Percentiles rank a stretch among this genome's conserved stretches.
phyloP scores from a whole-genome alignment of 2,113 vertebrate genomes.

The Menura novaehollandiae region DNA sequence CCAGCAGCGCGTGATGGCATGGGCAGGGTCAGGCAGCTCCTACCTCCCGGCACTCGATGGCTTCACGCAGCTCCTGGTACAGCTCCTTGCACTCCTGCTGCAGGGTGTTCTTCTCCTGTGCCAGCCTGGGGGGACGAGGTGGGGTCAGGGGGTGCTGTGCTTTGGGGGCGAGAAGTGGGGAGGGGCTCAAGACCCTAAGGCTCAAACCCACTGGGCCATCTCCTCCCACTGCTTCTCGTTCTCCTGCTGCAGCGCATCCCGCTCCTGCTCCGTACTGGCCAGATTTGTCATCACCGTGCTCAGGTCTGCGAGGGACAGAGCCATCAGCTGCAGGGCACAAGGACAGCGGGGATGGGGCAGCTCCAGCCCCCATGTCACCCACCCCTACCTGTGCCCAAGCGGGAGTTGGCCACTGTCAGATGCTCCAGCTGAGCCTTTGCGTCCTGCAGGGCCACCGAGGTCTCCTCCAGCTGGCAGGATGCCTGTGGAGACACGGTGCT shows the following conservation, averaged over 20 bases:
- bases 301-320: conserved; percentile 36
- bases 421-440: conserved; percentile 32
- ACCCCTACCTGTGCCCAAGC: conserved; percentile 58
- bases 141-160: background rate
- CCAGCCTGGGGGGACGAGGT: conserved; percentile 30
- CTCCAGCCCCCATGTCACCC: accelerated
- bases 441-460: background rate
- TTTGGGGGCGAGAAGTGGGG: background rate
- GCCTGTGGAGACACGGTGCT: background rate
- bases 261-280: conserved; percentile 55
- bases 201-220: conserved; percentile 47
- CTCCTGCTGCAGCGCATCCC: conserved; percentile 69
- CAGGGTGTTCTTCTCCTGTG: background rate
- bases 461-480: conserved; percentile 49
- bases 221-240: conserved; percentile 40
- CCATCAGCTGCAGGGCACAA: accelerated
- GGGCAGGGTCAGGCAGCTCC: background rate
- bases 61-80: conserved; percentile 63
- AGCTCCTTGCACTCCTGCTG: conserved; percentile 16
- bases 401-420: conserved; percentile 49
- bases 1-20: accelerated
- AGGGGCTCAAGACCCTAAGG: background rate
- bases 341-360: background rate
- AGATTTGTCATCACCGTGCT: conserved; percentile 53
- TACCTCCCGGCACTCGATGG: conserved; percentile 83